Base-by-base conservation (phyloP, 2,888 invertebrate genomes). In the Drosophila villosipedis region DNA sequence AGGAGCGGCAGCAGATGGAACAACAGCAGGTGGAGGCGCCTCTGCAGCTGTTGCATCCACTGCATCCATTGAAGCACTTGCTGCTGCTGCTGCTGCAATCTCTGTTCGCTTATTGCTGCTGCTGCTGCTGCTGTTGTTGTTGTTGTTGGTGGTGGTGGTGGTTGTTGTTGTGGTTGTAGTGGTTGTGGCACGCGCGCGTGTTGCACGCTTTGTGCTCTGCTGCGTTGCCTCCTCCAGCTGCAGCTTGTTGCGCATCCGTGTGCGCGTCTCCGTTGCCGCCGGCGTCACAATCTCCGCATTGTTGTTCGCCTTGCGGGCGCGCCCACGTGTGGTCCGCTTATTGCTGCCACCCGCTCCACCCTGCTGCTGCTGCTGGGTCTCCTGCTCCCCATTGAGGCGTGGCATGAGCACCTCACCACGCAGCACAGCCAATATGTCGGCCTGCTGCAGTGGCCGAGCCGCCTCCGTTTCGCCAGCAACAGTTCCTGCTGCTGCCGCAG, bases 341-440 rank as follows among this genome's bases (percentile, higher is more conserved):
- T 57, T 57, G 37, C 22, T 53, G 31, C 16, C 47, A 47, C 16
- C 16, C 47, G 22, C 7, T 47, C 47, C 47, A 16, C 47, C 25
- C 16, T 25, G 22, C 19, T 37, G 55, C 19, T 35, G 54, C 33
- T 54, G 22, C 5, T 54, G 73, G 31, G 67, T 39, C 9, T 63
- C 35, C 4, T 71, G 76, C n/a, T 67, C 64, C 5, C 83, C 78
- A 61, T 86, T 86, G 10, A 79, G 52, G 3, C 68, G 80, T 25
- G 84, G 67, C 49, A 65, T 31, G n/a, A 16, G 58, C 2, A 78
- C 73, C 33, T 92, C 92, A 4, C 92, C 85, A 0, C 92, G 91
- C 31, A 93, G 70, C 33, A 93, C 91, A 6, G 93, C 92, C 19
- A 93, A 62, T 30, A 93, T 93, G 62, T 93, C 93, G 12, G 66